Conservation (phyloP, 2,888 invertebrate genomes). For the Margaritifera margaritifera region DNA sequence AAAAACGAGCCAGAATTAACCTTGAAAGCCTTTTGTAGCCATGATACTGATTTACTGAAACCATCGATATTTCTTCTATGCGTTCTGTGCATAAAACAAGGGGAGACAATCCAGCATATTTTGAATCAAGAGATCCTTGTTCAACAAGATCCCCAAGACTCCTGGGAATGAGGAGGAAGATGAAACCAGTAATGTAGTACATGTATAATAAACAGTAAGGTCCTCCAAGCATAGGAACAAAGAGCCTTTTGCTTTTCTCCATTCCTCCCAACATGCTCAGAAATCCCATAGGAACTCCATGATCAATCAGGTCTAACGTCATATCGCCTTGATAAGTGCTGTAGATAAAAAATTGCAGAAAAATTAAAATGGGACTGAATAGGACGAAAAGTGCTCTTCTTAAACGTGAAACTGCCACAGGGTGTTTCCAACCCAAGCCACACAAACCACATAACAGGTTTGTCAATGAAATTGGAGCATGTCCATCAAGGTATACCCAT, state of each 20-base stretch:
- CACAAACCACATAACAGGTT: constrained; percentile 12
- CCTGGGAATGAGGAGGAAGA: constrained; percentile 19
- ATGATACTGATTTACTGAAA: constrained; percentile 3
- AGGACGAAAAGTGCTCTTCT: constrained; percentile 11
- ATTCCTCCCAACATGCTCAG: constrained; percentile 27
- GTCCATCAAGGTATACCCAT: constrained; percentile 17
- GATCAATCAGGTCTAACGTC: constrained; percentile 18
- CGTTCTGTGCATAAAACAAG: constrained; percentile 9
- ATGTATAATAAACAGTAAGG: constrained; percentile 16
- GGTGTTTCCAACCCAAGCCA: constrained; percentile 17
- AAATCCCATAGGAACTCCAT: constrained; percentile 27
- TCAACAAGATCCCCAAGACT: constrained; percentile 10
- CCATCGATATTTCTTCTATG: constrained; percentile 12
- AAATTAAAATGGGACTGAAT: constrained; percentile 16
- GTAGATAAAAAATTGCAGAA: constrained; percentile 17
- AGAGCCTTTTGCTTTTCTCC: constrained; percentile 18
- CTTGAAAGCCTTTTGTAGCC: constrained; percentile 14
- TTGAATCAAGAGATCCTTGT: constrained; percentile 2
- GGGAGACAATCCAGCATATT: constrained; percentile 2
- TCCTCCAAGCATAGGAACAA: constrained; percentile 23
- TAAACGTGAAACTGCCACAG: constrained; percentile 15
- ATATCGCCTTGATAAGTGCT: constrained; percentile 6
- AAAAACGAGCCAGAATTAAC: constrained; percentile 10
- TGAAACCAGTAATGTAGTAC: constrained; percentile 15
- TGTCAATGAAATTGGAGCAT: constrained; percentile 18